Evolutionary conservation across 2,113 vertebrate species (phyloP), one percentile per base, ranked within the genome.

Genomic region (Pleuronectes platessa): DNA sequence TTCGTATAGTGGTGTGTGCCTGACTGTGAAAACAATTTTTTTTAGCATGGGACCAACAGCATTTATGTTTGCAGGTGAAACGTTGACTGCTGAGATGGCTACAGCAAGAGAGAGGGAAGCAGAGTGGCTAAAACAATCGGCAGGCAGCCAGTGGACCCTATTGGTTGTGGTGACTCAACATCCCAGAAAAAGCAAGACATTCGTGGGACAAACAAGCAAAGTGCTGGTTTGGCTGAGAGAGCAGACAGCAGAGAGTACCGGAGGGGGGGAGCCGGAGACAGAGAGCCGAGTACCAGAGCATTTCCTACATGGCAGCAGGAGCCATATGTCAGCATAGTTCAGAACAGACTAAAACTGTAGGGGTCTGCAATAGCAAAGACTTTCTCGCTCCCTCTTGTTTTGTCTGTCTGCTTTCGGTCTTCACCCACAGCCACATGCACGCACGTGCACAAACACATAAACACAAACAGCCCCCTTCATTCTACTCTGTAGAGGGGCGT

Each of bases 131-230:
- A 85, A 88, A 79, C 13, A 66, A 59, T 74, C 76, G 54, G 69
- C 65, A 70, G 64, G 61, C 66, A 70, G 78, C 68, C 71, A 74
- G 59, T 40, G 81, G 68, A 83, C 82, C 59, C 86, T 58, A 81
- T 66, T 78, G 81, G 79, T 72, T 80, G 81, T 81, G 83, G 85
- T 79, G 61, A 66, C 74, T 88, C 45, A 23, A 71, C 73, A 77
- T 81, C 72, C 51, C 71, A 81, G 68, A 85, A 86, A 85, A 84
- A 66, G 78, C 35, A 86, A 87, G 63, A 79, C 51, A 64, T 78
- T 81, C 68, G 47, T 4, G 69, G 59, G 79, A 85, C 83, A 84
- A 84, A 88, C 67, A 78, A 82, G 62, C 83, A 83, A 83, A 89
- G 79, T 69, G 76, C 82, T 83, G 65, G 73, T 86, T 79, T 83